Percentiles rank a stretch among this genome's conserved stretches.
These are phyloP conservation scores for Andrena minutula DNA, from an alignment of 2,888 invertebrate species.

Conservation along the genomic window DNA sequence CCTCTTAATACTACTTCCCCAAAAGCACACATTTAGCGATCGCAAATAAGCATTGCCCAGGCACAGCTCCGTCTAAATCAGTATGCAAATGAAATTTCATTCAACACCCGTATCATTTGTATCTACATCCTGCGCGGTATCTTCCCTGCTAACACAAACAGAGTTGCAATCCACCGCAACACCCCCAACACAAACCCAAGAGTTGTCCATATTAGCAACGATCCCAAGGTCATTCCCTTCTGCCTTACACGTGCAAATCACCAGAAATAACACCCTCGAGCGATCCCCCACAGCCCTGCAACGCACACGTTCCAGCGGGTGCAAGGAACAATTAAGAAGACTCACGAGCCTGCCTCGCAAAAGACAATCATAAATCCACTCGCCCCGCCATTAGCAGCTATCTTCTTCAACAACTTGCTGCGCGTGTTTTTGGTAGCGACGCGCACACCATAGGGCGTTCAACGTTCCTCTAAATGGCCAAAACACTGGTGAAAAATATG, in stretches of 20 bases:
- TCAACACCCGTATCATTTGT: too few species aligned
- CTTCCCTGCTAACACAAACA: too few species aligned
- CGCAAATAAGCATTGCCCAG: too few species aligned
- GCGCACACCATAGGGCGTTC: not conserved
- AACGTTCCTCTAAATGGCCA: conserved; percentile 4
- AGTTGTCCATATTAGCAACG: too few species aligned
- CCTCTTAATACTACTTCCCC: too few species aligned
- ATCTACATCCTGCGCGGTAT: too few species aligned
- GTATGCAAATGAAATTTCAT: too few species aligned
- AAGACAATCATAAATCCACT: conserved; percentile 23
- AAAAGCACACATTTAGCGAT: too few species aligned
- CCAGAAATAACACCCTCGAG: not conserved
- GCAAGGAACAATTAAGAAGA: conserved; percentile 3
- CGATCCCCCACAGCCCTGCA: not conserved
- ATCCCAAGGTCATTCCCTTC: too few species aligned
- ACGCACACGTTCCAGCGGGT: not conserved
- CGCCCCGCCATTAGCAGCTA: conserved; percentile 3
- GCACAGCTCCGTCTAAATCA: too few species aligned
- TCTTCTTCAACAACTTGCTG: not conserved
- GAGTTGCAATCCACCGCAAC: too few species aligned
- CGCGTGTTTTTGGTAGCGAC: not conserved
- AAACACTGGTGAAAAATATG: conserved; percentile 26
- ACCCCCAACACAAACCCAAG: too few species aligned
- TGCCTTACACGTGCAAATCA: not conserved
- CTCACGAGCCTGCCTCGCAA: not conserved